A percentile compares a stretch with the other conserved stretches of the same genome.
Evolutionary conservation across 2,797 vertebrate genomes (phyloP).

Genomic region (Acipenser transmontanus): DNA sequence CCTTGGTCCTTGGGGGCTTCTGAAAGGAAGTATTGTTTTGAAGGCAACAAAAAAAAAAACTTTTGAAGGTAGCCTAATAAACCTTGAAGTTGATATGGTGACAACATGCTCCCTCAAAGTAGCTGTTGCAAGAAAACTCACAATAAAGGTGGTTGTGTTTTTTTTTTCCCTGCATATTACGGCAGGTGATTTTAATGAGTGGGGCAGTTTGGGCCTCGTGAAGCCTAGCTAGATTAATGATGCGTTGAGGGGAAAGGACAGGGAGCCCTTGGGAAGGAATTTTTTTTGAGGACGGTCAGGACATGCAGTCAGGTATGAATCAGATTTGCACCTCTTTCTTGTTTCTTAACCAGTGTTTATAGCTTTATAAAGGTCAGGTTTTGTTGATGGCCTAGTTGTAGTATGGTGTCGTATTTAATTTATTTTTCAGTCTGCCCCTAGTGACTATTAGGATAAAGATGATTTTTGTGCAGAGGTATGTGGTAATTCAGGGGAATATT

Average conservation of each 20-base stretch:
- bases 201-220: not conserved
- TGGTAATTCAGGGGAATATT: no score
- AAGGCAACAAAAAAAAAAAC: slow-evolving; percentile 10
- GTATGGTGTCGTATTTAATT: no score
- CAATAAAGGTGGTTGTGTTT: not conserved
- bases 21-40: slow-evolving; percentile 48
- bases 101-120: not conserved
- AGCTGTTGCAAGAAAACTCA: not conserved
- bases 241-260: not conserved
- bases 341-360: no score
- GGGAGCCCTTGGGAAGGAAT: not conserved
- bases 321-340: no score
- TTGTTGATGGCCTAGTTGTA: slow-evolving; percentile 11
- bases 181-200: not conserved
- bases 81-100: not conserved
- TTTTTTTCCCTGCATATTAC: not conserved
- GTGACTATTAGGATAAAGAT: no score
- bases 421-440: no score
- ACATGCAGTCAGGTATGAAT: no score
- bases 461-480: no score
- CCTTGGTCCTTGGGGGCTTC: slow-evolving; percentile 26
- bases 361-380: slow-evolving; percentile 28
- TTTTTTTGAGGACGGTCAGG: no score
- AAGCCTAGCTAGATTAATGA: not conserved
- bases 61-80: slow-evolving; percentile 20